Evolutionary conservation across 2,113 vertebrate species (phyloP), one percentile per base, ranked within the genome.

Genomic region (Brachirus orientalis): DNA sequence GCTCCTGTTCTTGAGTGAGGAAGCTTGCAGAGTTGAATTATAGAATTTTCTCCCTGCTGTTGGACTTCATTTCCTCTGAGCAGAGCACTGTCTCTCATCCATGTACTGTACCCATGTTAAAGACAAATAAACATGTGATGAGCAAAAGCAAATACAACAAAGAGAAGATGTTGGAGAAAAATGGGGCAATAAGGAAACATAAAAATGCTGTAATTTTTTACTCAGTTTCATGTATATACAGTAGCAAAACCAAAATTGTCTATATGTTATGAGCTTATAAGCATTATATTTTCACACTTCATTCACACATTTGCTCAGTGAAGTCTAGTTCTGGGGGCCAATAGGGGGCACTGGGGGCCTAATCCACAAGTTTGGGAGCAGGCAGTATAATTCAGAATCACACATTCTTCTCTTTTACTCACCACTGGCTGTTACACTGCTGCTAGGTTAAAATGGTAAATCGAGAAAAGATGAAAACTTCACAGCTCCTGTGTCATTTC

Each of bases 291-390:
- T 51, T 19, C 52, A 17, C 20, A 59, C 45, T 43, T 52, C 37
- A 57, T 63, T 63, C 28, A 55, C 14, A 36, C 14, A 10, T 17
- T 63, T 63, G 70, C 9, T 71, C 37, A 60, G 16, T 19, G 10
- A 38, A 35, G 9, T 17, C 18, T 55, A 67, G 48, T 60, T 69
- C 74, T 83, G 85, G 87, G 89, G 82, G 75, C 91, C 92, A 92
- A 91, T 75, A 93, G 92, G 90, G 91, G 92, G 91, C 92, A 90
- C 90, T 90, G 86, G 86, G 88, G 85, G 79, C 81, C 89, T 89
- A 87, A 90, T 89, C 85, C 90, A 86, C 65, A 75, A 66, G 72
- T 84, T 64, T 74, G 69, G 79, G 69, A 78, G 55, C 59, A 37
- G 61, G 76, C 50, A 60, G 62, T 35, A 11, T n/a, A 44, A 17